Conservation (phyloP, 30 jellyfish, hydroid and myxozoan genomes). For the Turritopsis dohrnii region DNA sequence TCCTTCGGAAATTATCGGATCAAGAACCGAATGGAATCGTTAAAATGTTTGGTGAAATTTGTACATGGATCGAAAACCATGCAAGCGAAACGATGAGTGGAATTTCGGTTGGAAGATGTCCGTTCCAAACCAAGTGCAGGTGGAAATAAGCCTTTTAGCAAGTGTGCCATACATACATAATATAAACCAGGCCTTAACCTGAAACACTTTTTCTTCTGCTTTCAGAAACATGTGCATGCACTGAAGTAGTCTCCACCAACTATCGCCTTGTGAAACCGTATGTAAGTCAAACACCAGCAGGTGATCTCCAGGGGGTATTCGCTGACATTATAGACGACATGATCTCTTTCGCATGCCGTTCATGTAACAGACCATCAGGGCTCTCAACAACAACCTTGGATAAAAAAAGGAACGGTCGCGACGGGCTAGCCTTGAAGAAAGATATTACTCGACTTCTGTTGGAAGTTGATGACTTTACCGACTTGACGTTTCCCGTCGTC, state of each 20-base stretch:
- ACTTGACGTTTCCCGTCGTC: constrained; percentile 19
- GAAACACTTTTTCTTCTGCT: not conserved
- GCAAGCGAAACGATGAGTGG: too few species aligned
- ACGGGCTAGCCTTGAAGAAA: not conserved
- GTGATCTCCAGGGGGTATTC: constrained; percentile 13
- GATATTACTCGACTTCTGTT: not conserved
- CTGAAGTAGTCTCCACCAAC: constrained; percentile 50
- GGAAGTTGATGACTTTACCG: constrained; percentile 17
- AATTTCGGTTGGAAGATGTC: too few species aligned
- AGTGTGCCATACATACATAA: too few species aligned
- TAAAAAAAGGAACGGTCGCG: constrained; percentile 10
- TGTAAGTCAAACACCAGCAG: not conserved
- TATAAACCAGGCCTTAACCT: not conserved
- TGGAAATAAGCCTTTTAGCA: too few species aligned
- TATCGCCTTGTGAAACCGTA: constrained; percentile 16
- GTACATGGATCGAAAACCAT: too few species aligned
- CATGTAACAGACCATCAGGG: constrained; percentile 26
- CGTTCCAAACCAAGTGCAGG: too few species aligned
- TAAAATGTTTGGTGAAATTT: too few species aligned
- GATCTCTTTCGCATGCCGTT: constrained; percentile 20
- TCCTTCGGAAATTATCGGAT: too few species aligned
- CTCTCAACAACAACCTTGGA: constrained; percentile 7
- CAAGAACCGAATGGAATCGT: too few species aligned
- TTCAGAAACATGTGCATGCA: constrained; percentile 71
- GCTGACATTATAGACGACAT: constrained; percentile 13